phyloP scores from a whole-genome alignment of 2,888 invertebrate genomes.

The Cremastinae sp. region DNA sequence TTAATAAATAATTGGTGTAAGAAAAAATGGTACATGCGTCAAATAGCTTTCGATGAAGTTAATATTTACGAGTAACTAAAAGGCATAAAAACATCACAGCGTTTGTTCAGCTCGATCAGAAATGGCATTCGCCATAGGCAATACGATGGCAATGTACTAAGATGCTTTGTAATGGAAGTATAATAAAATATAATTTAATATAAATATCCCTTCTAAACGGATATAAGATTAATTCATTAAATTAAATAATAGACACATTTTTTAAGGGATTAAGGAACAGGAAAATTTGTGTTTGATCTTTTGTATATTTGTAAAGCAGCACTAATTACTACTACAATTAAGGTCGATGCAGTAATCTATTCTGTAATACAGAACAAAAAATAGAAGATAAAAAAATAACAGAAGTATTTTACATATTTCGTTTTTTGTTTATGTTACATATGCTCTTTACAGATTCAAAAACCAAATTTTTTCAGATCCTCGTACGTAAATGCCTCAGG shows the following conservation, averaged over 20 bases:
- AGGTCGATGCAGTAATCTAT: no score
- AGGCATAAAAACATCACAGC: conserved; percentile 12
- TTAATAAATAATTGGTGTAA: conserved; percentile 15
- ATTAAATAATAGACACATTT: no score
- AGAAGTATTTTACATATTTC: no score
- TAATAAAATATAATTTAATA: conserved; percentile 21
- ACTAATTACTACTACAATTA: no score
- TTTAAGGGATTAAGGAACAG: no score
- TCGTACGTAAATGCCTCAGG: no score
- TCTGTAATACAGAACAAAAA: not conserved
- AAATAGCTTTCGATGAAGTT: conserved; percentile 18
- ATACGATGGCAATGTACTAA: conserved; percentile 26
- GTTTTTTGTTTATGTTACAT: no score
- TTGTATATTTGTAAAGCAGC: no score
- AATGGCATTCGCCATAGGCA: conserved; percentile 24
- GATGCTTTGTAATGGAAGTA: conserved; percentile 31
- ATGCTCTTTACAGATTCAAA: no score
- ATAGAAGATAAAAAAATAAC: conserved; percentile 1
- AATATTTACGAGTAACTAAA: conserved; percentile 18
- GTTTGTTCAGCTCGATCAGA: conserved; percentile 10
- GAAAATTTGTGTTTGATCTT: no score
- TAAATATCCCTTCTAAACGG: not conserved
- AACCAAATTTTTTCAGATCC: no score
- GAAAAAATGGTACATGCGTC: conserved; percentile 12
- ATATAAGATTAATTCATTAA: no score